phyloP scores from a whole-genome alignment of 2,888 invertebrate genomes.

The Strigamia crassipes region DNA sequence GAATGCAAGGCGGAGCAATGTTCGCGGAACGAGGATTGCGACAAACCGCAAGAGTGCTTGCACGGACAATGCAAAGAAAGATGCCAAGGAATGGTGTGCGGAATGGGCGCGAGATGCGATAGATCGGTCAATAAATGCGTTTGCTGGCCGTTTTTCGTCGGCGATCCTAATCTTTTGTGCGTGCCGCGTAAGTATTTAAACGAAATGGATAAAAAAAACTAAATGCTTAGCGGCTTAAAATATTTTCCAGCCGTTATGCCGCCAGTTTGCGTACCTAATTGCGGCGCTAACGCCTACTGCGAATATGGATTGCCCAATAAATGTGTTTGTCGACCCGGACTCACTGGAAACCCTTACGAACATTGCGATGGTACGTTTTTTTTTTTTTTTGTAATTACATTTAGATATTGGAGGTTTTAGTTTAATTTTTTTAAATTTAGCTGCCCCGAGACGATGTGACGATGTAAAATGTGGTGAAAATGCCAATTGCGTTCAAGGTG shows the following conservation, averaged over 20 bases:
- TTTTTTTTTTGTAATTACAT: neutral
- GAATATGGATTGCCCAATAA: constrained; percentile 76
- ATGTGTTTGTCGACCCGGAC: constrained; percentile 83
- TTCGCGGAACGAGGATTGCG: constrained; percentile 52
- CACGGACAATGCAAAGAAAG: constrained; percentile 85
- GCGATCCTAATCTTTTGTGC: constrained; percentile 85
- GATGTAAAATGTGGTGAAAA: constrained; percentile 75
- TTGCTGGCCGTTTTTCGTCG: constrained; percentile 84
- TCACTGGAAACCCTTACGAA: constrained; percentile 84
- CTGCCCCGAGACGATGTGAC: constrained; percentile 63
- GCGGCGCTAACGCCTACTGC: constrained; percentile 84
- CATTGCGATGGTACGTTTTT: constrained; percentile 66
- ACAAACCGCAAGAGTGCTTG: constrained; percentile 66
- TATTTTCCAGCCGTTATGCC: constrained; percentile 71
- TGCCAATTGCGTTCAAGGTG: constrained; percentile 78
- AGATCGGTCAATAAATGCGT: constrained; percentile 78
- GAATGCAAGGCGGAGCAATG: constrained; percentile 63
- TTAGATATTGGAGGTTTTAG: neutral
- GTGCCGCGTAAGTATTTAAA: constrained; percentile 79
- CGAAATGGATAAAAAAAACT: neutral
- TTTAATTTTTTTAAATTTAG: neutral
- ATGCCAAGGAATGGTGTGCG: constrained; percentile 84
- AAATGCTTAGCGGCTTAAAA: neutral
- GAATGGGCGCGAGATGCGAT: constrained; percentile 85
- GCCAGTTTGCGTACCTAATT: constrained; percentile 77